Conservation (phyloP, 2,113 vertebrate species). For the Phoxinus phoxinus region DNA sequence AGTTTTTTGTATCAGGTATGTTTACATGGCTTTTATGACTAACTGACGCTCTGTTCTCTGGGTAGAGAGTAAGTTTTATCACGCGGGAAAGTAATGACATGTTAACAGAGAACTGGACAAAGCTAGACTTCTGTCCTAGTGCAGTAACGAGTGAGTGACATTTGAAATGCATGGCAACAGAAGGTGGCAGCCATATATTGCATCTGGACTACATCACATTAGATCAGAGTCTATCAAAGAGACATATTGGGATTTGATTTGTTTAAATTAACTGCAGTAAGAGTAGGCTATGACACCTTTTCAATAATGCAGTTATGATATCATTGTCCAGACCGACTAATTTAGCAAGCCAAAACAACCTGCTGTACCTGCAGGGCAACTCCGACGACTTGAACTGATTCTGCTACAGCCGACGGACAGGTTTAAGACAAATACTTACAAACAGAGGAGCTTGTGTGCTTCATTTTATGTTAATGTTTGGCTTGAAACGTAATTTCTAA, state of each 20-base stretch:
- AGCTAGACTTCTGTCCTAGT: not conserved
- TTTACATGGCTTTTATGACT: not conserved
- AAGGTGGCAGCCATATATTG: not conserved
- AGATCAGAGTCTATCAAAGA: not conserved
- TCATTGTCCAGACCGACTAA: not conserved
- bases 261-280: not conserved
- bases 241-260: not conserved
- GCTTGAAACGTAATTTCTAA: not conserved
- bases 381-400: not conserved
- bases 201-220: not conserved
- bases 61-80: not conserved
- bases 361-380: slow-evolving; percentile 43
- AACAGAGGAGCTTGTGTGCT: not conserved
- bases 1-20: not conserved
- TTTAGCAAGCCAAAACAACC: slow-evolving; percentile 2
- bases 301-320: slow-evolving; percentile 8
- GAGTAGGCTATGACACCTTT: not conserved
- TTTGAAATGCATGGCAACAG: not conserved
- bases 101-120: not conserved
- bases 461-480: not conserved
- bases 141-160: not conserved
- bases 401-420: not conserved
- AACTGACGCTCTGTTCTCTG: not conserved
- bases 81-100: slow-evolving; percentile 2
- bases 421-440: not conserved